These are phyloP conservation scores for Drosophila parabipectinata DNA, from an alignment of 1,140 invertebrate genomes.

Conservation along the genomic window DNA sequence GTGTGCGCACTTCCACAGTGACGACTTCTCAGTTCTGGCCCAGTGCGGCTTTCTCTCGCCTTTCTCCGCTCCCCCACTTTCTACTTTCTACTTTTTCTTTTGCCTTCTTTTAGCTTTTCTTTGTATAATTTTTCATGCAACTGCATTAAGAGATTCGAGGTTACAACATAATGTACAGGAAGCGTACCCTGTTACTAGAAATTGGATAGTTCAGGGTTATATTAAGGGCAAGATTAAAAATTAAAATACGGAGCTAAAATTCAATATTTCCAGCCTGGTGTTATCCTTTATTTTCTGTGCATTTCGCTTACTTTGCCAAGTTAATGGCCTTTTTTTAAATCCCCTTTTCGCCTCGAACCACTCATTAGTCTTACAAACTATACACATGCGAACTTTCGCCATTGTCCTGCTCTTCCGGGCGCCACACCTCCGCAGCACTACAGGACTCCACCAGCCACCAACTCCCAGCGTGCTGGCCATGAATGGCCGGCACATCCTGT, in stretches of 20 bases:
- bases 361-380: constrained; percentile 53
- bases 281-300: no score
- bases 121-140: constrained; percentile 11
- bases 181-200: background rate
- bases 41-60: constrained; percentile 28
- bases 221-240: background rate
- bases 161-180: constrained; percentile 5
- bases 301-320: background rate
- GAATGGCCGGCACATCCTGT: constrained; percentile 51
- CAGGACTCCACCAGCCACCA: background rate
- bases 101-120: background rate
- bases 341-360: constrained; percentile 16
- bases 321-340: constrained; percentile 40
- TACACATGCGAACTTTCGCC: constrained; percentile 38
- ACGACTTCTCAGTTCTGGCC: constrained; percentile 1
- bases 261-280: background rate
- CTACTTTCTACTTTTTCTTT: constrained; percentile 3
- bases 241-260: background rate
- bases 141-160: constrained; percentile 10
- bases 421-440: constrained; percentile 1
- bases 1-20: constrained; percentile 64
- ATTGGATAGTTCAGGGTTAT: background rate
- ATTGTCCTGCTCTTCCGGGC: constrained; percentile 29
- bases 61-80: constrained; percentile 32
- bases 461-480: constrained; percentile 28